These are phyloP conservation scores for Lithophane leautieri DNA, from an alignment of 2,888 invertebrate genomes.

Conservation along the genomic window DNA sequence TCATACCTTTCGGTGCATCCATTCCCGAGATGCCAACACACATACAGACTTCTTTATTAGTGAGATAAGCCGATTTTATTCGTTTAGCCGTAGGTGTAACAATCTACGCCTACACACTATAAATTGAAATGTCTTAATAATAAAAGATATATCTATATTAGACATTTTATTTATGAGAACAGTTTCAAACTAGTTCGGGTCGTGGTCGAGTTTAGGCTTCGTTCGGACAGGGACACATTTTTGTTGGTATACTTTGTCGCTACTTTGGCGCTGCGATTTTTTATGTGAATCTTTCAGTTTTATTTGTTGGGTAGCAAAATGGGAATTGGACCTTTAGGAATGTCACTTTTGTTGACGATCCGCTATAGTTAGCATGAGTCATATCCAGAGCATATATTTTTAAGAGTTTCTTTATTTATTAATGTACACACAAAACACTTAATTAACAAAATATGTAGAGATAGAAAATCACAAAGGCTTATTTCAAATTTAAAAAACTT, in stretches of 20 bases:
- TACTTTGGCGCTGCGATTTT: background rate
- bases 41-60: slow-evolving; percentile 59
- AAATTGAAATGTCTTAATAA: slow-evolving; percentile 73
- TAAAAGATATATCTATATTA: slow-evolving; percentile 61
- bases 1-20: slow-evolving; percentile 44
- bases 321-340: background rate
- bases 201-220: slow-evolving; percentile 12
- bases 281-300: background rate
- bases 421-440: background rate
- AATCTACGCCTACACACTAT: slow-evolving; percentile 65
- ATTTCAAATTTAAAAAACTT: background rate
- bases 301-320: background rate
- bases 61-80: slow-evolving; percentile 71
- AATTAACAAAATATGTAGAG: background rate
- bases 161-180: slow-evolving; percentile 55
- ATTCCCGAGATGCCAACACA: slow-evolving; percentile 45
- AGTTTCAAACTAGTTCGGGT: slow-evolving; percentile 36
- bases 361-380: background rate
- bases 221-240: background rate
- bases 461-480: background rate
- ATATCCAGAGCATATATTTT: too few relatives aligned
- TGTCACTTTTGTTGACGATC: background rate
- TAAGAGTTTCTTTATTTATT: background rate
- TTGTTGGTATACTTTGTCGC: background rate
- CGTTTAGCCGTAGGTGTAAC: slow-evolving; percentile 54